Evolutionary conservation across 2,113 vertebrate genomes (phyloP), one percentile per base, ranked within the genome.

Genomic region (Nesospiza acunhae): DNA sequence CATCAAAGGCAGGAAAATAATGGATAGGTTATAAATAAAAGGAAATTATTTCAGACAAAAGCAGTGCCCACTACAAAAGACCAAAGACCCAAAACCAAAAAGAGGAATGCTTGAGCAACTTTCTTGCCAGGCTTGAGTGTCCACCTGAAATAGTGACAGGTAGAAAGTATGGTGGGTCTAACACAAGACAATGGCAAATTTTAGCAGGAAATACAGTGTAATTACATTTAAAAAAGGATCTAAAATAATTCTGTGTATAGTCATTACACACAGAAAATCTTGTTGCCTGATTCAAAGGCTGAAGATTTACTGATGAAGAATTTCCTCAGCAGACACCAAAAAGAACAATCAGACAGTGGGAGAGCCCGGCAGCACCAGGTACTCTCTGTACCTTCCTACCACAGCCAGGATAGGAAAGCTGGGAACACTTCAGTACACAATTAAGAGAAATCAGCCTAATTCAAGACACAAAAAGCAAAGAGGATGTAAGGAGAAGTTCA

Each of bases 291-390:
- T 50, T 46, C 31, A 82, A 76, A 80, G 26, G 8, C 14, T 69
- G 15, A 73, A 47, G 11, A 58, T 28, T 69, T 53, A 39, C 15
- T 70, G 44, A 44, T 11, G 5, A 79, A 76, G 27, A 52, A 49
- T 46, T 81, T 58, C 4, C 39, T 31, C 21, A 78, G 74, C 9
- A 81, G 56, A 56, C 49, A 46, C 7, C 21, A 73, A 31, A 59
- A 62, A 55, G 37, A 73, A 53, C 3, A 2, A 53, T 1, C 1
- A 4, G n/a, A 22, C 19, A 70, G 6, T 8, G 15, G 20, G 7
- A 83, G 15, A 74, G 30, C 23, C 18, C 2, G 3, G 30, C 7
- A 59, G 17, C 63, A 76, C 6, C 15, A 55, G 35, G 27, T 33
- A 9, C 39, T 60, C 31, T 27, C 63, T 27, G 53, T 27, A 42